Conservation (phyloP, 2,888 invertebrate species). For the Stenolophus ochropezus region DNA sequence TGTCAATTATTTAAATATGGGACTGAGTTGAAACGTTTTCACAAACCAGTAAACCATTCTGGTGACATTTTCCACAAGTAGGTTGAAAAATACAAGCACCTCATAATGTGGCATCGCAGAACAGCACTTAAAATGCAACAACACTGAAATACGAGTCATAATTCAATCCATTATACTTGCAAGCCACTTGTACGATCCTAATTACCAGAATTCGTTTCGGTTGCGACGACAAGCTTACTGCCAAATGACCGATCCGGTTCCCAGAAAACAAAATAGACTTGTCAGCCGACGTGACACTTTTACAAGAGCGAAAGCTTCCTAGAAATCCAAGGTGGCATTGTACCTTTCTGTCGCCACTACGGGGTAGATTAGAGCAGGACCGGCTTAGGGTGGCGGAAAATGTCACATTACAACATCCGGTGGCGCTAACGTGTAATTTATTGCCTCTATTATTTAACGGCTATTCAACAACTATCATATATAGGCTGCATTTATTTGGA, state of each 20-base stretch:
- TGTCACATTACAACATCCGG: too few species aligned
- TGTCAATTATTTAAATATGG: too few species aligned
- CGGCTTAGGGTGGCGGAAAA: too few species aligned
- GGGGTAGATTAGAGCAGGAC: constrained; percentile 33
- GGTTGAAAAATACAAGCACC: neutral
- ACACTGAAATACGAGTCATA: constrained; percentile 21
- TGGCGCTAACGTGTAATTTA: too few species aligned
- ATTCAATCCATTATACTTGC: constrained; percentile 32
- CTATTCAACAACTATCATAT: too few species aligned
- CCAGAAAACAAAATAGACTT: constrained; percentile 8
- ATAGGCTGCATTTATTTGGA: too few species aligned
- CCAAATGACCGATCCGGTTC: constrained; percentile 31
- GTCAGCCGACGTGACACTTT: constrained; percentile 28
- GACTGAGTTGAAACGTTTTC: neutral
- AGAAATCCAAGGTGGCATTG: constrained; percentile 28
- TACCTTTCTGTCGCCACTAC: constrained; percentile 32
- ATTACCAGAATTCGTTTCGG: constrained; percentile 23
- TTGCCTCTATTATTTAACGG: too few species aligned
- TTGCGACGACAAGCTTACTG: constrained; percentile 19
- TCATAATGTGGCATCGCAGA: neutral
- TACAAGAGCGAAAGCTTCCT: constrained; percentile 23
- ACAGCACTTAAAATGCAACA: neutral
- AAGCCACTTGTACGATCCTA: constrained; percentile 4
- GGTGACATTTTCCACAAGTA: neutral
- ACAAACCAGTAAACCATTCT: neutral